phyloP scores from a whole-genome alignment of 2,113 vertebrate genomes.

The Egretta garzetta region DNA sequence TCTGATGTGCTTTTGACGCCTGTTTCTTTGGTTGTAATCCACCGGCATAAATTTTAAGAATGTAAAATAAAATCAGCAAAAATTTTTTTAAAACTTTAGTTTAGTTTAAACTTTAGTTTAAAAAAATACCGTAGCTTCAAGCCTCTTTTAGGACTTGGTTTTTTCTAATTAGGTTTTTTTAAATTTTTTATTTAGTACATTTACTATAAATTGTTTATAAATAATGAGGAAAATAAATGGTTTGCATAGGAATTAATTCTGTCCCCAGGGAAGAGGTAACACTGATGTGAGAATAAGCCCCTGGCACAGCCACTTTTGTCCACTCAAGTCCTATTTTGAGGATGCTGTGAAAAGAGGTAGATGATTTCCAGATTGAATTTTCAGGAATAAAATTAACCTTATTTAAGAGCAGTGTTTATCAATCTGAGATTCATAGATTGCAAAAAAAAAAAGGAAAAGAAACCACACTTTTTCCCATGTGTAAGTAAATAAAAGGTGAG shows the following conservation, averaged over 20 bases:
- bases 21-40: not conserved
- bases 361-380: not conserved
- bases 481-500: not conserved
- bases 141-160: not conserved
- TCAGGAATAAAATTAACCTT: not conserved
- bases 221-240: not conserved
- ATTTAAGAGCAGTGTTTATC: not conserved
- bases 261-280: not conserved
- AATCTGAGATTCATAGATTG: not conserved
- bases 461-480: not conserved
- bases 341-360: not conserved
- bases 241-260: slow-evolving; percentile 11
- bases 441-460: not conserved
- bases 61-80: not conserved
- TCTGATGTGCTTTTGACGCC: not conserved
- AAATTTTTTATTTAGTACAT: not conserved
- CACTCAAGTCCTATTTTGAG: not conserved
- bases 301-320: not conserved
- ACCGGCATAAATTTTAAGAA: not conserved
- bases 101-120: not conserved
- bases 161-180: not conserved
- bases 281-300: not conserved
- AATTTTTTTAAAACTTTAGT: not conserved
- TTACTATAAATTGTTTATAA: not conserved
- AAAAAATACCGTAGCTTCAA: not conserved